These are phyloP conservation scores for Perca schrenkii DNA, from an alignment of 2,113 vertebrate genomes.

Conservation along the genomic window DNA sequence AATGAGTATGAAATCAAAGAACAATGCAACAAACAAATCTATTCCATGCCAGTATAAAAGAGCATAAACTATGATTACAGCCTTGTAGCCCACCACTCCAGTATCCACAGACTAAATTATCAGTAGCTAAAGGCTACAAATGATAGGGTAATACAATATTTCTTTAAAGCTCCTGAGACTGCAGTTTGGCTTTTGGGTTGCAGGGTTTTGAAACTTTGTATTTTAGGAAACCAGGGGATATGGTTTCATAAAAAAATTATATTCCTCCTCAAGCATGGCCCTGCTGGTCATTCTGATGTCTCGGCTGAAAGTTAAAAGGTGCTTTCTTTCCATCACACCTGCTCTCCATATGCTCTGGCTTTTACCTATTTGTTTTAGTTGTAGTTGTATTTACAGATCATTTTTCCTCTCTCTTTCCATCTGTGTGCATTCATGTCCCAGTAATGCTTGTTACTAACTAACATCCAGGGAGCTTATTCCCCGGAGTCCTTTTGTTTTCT, in stretches of 20 bases:
- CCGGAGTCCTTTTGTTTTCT: no score
- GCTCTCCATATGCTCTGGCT: background rate
- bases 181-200: background rate
- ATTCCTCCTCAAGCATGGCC: background rate
- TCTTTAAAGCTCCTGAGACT: slow-evolving; percentile 12
- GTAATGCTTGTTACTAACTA: no score
- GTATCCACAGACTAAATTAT: slow-evolving; percentile 5
- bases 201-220: background rate
- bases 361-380: background rate
- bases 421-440: no score
- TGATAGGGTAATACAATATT: slow-evolving; percentile 10
- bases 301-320: slow-evolving; percentile 17
- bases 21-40: background rate
- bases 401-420: no score
- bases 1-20: background rate
- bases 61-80: slow-evolving; percentile 5
- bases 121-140: slow-evolving; percentile 17
- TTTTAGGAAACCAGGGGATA: slow-evolving; percentile 13
- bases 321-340: background rate
- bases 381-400: background rate
- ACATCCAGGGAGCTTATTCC: no score
- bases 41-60: background rate
- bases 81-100: no score
- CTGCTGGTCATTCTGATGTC: slow-evolving; percentile 22
- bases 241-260: slow-evolving; percentile 29